Evolutionary conservation across 2,113 vertebrate species (phyloP).

Genomic region (Sapajus apella): DNA sequence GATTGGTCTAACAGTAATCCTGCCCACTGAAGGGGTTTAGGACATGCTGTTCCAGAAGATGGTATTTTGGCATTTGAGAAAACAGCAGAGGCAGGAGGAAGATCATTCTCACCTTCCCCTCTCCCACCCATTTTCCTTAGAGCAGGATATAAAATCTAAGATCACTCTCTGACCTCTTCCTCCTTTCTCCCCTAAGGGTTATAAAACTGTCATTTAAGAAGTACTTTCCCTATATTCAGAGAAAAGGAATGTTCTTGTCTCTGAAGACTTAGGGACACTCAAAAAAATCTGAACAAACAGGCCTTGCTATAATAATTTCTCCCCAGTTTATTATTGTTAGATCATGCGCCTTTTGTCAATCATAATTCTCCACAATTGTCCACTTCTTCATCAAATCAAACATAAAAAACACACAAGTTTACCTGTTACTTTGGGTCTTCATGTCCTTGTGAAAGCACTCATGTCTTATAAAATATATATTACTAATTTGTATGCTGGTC

Average conservation of each 20-base stretch:
- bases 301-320: neutral
- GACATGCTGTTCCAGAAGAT: neutral
- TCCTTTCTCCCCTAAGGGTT: too few relatives aligned
- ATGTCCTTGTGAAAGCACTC: neutral
- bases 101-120: neutral
- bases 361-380: neutral
- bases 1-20: neutral
- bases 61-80: too few relatives aligned
- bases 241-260: neutral
- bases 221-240: neutral
- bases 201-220: neutral
- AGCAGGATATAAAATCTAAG: neutral
- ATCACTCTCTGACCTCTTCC: too few relatives aligned
- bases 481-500: neutral
- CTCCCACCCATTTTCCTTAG: neutral
- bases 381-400: neutral
- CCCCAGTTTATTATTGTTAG: neutral
- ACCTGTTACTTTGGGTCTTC: neutral
- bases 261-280: neutral
- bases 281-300: neutral
- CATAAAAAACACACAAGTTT: neutral
- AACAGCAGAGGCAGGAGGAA: neutral
- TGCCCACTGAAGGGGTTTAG: neutral
- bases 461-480: neutral
- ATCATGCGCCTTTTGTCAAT: neutral